Percentiles rank a stretch among this genome's conserved stretches.
Evolutionary conservation across 2,888 invertebrate genomes (phyloP).

Genomic region (Sicus ferrugineus): DNA sequence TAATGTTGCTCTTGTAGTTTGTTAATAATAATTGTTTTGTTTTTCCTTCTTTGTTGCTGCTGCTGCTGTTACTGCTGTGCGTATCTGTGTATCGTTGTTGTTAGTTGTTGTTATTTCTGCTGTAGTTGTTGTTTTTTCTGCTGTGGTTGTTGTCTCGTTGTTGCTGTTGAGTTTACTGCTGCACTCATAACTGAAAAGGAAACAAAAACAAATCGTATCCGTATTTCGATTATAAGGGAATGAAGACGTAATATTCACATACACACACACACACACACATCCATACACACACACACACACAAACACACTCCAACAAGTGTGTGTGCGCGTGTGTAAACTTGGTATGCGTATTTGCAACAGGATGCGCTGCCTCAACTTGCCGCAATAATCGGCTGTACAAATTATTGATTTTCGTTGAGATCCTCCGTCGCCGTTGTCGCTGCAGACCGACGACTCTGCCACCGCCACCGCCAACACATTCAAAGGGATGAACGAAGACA

Average conservation of each 20-base stretch:
- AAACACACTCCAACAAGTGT: too few relatives aligned
- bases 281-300: background rate
- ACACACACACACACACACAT: background rate
- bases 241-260: background rate
- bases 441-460: background rate
- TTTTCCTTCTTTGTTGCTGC: too few relatives aligned
- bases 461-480: background rate
- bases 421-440: background rate
- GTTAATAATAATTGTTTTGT: too few relatives aligned
- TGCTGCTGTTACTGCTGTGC: background rate
- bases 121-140: too few relatives aligned
- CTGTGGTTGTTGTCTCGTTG: too few relatives aligned
- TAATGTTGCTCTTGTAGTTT: too few relatives aligned
- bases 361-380: background rate
- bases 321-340: too few relatives aligned
- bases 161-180: background rate
- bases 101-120: background rate
- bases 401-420: conserved; percentile 17
- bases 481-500: too few relatives aligned
- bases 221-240: background rate
- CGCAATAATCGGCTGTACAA: conserved; percentile 13
- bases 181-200: too few relatives aligned
- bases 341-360: too few relatives aligned
- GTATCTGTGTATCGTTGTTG: background rate
- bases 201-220: too few relatives aligned